Evolutionary conservation across 2,888 invertebrate species (phyloP).

Genomic region (Chymomyza procnemis): DNA sequence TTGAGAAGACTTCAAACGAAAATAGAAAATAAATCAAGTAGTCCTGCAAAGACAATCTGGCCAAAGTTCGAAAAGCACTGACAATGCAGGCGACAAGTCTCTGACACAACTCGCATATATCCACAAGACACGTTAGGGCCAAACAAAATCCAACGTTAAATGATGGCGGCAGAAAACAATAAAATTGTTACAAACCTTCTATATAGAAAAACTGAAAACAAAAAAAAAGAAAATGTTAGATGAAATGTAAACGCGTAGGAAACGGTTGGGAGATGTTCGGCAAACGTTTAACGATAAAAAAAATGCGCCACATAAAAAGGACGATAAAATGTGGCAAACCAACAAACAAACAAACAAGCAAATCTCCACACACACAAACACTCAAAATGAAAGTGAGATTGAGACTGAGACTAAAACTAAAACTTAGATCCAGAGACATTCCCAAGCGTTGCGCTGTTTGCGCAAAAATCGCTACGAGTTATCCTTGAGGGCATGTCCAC

Average conservation of each 20-base stretch:
- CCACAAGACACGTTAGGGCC: constrained; percentile 36
- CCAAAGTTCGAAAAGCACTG: background rate
- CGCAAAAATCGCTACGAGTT: constrained; percentile 51
- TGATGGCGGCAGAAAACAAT: constrained; percentile 58
- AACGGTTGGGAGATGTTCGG: constrained; percentile 14
- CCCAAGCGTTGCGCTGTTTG: constrained; percentile 13
- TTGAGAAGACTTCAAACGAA: background rate
- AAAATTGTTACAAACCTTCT: constrained; percentile 66
- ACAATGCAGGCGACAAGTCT: background rate
- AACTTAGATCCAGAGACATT: constrained; percentile 14
- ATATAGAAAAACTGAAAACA: no score
- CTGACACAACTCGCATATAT: constrained; percentile 12
- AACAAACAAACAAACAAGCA: constrained; percentile 41
- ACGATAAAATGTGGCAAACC: constrained; percentile 65
- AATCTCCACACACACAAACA: background rate
- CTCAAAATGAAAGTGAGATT: background rate
- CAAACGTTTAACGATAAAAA: constrained; percentile 58
- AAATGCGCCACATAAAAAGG: constrained; percentile 59
- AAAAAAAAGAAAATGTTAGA: constrained; percentile 4
- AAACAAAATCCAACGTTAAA: constrained; percentile 43
- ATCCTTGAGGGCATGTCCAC: constrained; percentile 41
- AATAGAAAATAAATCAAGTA: constrained; percentile 1
- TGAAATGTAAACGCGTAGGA: background rate
- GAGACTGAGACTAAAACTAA: background rate
- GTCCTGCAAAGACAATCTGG: background rate